Conservation (phyloP, 2,888 invertebrate species). For the Erebia aethiops region DNA sequence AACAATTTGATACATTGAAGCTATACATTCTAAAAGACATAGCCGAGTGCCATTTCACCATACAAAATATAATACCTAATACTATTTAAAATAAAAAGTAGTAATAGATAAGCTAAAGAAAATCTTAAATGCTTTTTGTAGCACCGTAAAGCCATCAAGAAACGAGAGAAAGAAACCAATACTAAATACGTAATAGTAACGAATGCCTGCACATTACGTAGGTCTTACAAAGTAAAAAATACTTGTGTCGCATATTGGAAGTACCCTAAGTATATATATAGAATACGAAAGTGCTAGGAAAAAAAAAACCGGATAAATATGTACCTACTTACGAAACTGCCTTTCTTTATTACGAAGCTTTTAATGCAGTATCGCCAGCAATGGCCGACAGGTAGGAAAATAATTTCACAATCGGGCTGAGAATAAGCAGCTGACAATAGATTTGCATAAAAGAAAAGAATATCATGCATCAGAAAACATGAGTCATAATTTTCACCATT, state of each 20-base stretch:
- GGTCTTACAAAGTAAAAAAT: slow-evolving; percentile 4
- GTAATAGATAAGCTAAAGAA: neutral
- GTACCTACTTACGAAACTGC: slow-evolving; percentile 19
- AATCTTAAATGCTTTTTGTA: slow-evolving; percentile 4
- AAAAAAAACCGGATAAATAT: slow-evolving; percentile 18
- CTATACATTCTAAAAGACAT: no score
- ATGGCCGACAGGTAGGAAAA: neutral
- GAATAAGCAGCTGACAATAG: slow-evolving; percentile 17
- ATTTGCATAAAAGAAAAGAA: slow-evolving; percentile 25
- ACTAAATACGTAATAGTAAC: neutral
- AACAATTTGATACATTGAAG: no score
- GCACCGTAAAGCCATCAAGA: slow-evolving; percentile 14
- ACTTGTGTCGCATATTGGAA: slow-evolving; percentile 10
- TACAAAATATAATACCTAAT: neutral
- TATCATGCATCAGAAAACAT: slow-evolving; percentile 10
- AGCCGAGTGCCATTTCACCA: no score
- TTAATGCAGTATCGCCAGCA: neutral
- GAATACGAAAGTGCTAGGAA: slow-evolving; percentile 22
- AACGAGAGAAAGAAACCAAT: no score
- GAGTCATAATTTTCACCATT: neutral
- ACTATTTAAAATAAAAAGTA: neutral
- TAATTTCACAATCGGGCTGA: slow-evolving; percentile 22
- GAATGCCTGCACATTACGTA: neutral
- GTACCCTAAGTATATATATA: neutral
- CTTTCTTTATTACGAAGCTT: slow-evolving; percentile 24